A percentile compares a stretch with the other conserved stretches of the same genome.
Conservation (phyloP, 2,888 invertebrate species). For the Nomada flava region DNA sequence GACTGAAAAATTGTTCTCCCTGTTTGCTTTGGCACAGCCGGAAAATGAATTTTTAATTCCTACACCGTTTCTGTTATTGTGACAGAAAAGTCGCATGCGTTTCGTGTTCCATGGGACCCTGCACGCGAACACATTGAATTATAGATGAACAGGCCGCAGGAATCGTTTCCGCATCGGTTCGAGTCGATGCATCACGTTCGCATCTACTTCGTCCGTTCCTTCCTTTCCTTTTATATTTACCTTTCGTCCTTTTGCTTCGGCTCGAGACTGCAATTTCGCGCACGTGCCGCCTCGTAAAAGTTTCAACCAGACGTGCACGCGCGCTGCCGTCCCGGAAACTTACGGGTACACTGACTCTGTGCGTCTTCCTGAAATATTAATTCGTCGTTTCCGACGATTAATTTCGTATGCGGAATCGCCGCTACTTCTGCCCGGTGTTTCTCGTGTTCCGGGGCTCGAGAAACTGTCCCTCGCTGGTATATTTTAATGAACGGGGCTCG, state of each 20-base stretch:
- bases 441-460: constrained; percentile 9
- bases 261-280: constrained; percentile 61
- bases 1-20: no score
- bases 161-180: constrained; percentile 40
- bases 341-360: constrained; percentile 25
- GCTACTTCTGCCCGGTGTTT: constrained; percentile 36
- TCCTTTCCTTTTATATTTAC: background rate
- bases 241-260: constrained; percentile 27
- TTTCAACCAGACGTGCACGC: constrained; percentile 58
- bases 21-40: no score
- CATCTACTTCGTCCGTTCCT: constrained; percentile 29
- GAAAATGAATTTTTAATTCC: background rate
- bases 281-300: constrained; percentile 65
- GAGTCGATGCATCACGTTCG: constrained; percentile 43
- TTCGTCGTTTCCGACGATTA: constrained; percentile 64
- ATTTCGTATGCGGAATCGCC: constrained; percentile 49
- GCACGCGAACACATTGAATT: constrained; percentile 55
- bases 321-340: constrained; percentile 19
- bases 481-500: background rate
- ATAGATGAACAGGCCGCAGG: constrained; percentile 41
- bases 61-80: background rate
- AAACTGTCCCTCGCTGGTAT: constrained; percentile 14
- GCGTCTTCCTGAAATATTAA: constrained; percentile 64
- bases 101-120: constrained; percentile 3
- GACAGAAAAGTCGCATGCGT: no score